Base-by-base conservation (phyloP, 2,113 vertebrate genomes). In the Cyprinodon tularosa region DNA sequence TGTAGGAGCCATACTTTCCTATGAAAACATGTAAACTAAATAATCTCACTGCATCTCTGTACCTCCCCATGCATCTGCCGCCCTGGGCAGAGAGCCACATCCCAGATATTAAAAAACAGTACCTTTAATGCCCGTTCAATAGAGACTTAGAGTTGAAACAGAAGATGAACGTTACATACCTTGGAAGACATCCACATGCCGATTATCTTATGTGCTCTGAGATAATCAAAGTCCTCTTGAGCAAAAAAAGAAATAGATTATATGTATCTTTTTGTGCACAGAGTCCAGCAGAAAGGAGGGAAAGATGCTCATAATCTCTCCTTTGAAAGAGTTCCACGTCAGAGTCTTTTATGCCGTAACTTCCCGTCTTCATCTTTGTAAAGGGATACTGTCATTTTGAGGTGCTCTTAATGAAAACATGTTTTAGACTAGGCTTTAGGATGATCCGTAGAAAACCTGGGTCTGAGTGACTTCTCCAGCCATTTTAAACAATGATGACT, bases 371-470 rank as follows among this genome's bases (percentile, higher is more conserved):
- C 78, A 76, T 93, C 90, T 84, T 67, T 83, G 90, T 94, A 94
- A 94, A 94, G 93, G 94, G 93, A 91, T 93, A 88, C 81, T 91
- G 92, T 93, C 92, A 88, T 83, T 92, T 90, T 92, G 87, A 89
- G 84, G 90, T 91, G 86, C 67, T 87, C 86, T 87, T 72, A 90
- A 92, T 87, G 80, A 91, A 86, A 84, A 83, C 87, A 69, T 74
- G 78, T 67, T 75, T 83, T 87, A 80, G 82, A 79, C 62, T 66
- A 86, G 85, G 68, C 88, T 86, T 78, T 76, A 47, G 69, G 69
- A 90, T 80, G 84, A 81, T 89, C 88, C 90, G 36, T 82, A 82
- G 36, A 89, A 88, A 89, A 84, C 75, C 78, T 78, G 88, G 80
- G 81, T 29, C 81, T 84, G 76, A 93, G 87, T 86, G 80, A 74